These are phyloP conservation scores for Caenorhabditis afra DNA, from an alignment of 2,888 invertebrate species.

Conservation along the genomic window DNA sequence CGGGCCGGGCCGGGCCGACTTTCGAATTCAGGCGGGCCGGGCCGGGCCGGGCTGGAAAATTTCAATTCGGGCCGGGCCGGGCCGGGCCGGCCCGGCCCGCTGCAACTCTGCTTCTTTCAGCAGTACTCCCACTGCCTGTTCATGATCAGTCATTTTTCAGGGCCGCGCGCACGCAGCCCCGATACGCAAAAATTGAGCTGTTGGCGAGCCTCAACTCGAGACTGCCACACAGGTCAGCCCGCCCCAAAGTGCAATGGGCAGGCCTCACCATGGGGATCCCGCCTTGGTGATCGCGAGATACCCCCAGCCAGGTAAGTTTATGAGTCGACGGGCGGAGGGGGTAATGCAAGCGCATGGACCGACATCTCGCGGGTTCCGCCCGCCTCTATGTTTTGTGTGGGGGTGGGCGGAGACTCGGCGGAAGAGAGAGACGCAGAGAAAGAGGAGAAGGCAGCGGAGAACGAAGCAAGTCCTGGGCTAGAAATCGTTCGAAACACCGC, in stretches of 20 bases:
- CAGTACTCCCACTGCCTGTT: too few species aligned
- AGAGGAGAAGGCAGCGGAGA: too few species aligned
- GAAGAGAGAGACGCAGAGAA: too few species aligned
- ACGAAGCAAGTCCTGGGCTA: too few species aligned
- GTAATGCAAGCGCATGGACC: background rate
- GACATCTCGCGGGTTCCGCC: constrained; percentile 27
- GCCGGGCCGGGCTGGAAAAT: too few species aligned
- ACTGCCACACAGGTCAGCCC: constrained; percentile 87
- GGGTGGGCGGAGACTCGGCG: constrained; percentile 13
- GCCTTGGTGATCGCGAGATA: constrained; percentile 86
- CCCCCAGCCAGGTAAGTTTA: constrained; percentile 87
- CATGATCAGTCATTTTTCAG: too few species aligned
- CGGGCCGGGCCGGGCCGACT: too few species aligned
- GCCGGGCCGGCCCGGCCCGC: too few species aligned
- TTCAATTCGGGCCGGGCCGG: too few species aligned
- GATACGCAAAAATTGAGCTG: constrained; percentile 76
- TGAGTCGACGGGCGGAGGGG: constrained; percentile 15
- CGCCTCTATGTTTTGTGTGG: background rate
- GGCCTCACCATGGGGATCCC: constrained; percentile 87
- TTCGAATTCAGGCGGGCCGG: too few species aligned
- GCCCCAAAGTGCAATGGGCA: constrained; percentile 86
- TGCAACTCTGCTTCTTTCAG: too few species aligned
- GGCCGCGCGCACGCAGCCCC: constrained; percentile 80
- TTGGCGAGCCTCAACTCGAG: constrained; percentile 84
- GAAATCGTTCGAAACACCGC: too few species aligned